A percentile compares a stretch with the other conserved stretches of the same genome.
These are phyloP conservation scores for Pycnonotus jocosus DNA, from an alignment of 2,113 vertebrate species.

Conservation along the genomic window DNA sequence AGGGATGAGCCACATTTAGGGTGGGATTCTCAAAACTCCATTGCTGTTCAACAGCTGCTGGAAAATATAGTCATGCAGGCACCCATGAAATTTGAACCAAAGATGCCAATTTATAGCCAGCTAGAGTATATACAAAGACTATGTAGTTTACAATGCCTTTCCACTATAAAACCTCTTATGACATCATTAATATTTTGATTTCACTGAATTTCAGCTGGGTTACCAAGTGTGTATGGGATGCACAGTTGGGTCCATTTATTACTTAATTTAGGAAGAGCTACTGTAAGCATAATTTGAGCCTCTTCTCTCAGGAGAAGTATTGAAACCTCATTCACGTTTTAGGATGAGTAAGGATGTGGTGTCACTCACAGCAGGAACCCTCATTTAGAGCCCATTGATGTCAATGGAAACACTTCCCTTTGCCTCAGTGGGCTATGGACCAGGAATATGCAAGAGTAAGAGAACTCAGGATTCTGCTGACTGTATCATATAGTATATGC, in stretches of 20 bases:
- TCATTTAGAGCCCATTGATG: background rate
- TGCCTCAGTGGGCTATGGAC: slow-evolving; percentile 16
- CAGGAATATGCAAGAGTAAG: background rate
- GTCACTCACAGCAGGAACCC: background rate
- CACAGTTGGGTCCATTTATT: background rate
- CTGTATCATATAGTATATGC: background rate
- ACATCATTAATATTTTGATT: background rate
- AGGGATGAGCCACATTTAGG: background rate
- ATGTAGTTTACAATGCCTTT: background rate
- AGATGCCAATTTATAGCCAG: background rate
- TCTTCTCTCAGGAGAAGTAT: background rate
- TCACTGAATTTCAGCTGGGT: background rate
- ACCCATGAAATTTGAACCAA: background rate
- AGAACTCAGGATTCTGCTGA: slow-evolving; percentile 1
- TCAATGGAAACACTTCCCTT: slow-evolving; percentile 12
- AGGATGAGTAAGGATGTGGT: background rate
- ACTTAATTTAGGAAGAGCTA: background rate
- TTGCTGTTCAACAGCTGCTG: background rate
- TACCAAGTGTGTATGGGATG: background rate
- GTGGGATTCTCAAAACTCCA: background rate
- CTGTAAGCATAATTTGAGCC: slow-evolving; percentile 29
- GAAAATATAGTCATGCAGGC: background rate
- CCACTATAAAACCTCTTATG: background rate
- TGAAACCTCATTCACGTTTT: slow-evolving; percentile 13
- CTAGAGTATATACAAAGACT: background rate